Evolutionary conservation across 2,888 invertebrate species (phyloP).

Genomic region (Galeruca laticollis): DNA sequence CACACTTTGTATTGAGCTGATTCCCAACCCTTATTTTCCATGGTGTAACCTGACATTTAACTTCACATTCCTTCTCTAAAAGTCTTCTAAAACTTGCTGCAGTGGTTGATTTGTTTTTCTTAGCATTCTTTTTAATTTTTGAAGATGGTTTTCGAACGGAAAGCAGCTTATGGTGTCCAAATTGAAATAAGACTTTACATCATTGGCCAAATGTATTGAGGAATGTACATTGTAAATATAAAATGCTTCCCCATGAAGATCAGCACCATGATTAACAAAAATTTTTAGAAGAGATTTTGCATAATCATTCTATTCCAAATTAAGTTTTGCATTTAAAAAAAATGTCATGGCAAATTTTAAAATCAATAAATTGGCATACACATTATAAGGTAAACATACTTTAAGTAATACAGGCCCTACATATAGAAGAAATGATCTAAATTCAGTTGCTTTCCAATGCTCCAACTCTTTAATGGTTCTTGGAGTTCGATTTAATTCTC

Average conservation of each 20-base stretch:
- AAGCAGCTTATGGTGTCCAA: slow-evolving; percentile 41
- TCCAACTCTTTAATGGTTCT: slow-evolving; percentile 38
- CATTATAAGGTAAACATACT: slow-evolving; percentile 24
- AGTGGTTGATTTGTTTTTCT: slow-evolving; percentile 43
- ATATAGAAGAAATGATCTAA: slow-evolving; percentile 43
- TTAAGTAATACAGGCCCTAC: slow-evolving; percentile 34
- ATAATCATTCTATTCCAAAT: slow-evolving; percentile 40
- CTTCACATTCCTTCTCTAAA: slow-evolving; percentile 25
- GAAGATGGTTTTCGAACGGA: slow-evolving; percentile 42
- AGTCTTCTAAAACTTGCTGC: slow-evolving; percentile 40
- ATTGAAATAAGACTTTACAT: slow-evolving; percentile 38
- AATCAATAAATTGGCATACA: slow-evolving; percentile 36
- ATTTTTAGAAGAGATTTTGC: slow-evolving; percentile 36
- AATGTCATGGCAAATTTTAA: slow-evolving; percentile 25
- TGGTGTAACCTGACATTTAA: background rate
- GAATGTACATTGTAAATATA: slow-evolving; percentile 41
- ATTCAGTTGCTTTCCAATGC: slow-evolving; percentile 45
- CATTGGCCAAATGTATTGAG: slow-evolving; percentile 41
- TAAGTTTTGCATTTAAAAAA: slow-evolving; percentile 28
- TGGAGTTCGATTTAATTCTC: slow-evolving; percentile 44
- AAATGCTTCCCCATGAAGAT: slow-evolving; percentile 40
- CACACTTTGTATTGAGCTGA: background rate
- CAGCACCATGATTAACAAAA: slow-evolving; percentile 38
- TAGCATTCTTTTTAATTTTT: slow-evolving; percentile 35
- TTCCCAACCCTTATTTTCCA: background rate